Base-by-base conservation (phyloP, 2,113 vertebrate species). In the Stigmatopora argus region DNA sequence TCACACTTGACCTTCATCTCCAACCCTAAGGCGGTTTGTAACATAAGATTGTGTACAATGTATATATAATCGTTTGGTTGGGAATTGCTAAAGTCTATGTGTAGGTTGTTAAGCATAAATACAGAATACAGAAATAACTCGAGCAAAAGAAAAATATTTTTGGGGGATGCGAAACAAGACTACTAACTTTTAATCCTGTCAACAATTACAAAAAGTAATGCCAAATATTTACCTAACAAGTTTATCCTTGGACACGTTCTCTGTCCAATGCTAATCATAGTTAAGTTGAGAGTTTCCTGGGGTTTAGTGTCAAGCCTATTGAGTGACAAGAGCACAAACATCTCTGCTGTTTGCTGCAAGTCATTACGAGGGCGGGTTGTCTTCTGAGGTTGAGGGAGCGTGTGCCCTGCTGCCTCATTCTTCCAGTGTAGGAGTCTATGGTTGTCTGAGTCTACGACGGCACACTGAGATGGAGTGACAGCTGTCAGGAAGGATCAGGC, bases 401-500 rank as follows among this genome's bases (percentile, higher is more conserved):
- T 15, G 69, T 26, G 65, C 76, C 61, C 62, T 64, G 6, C 68
- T 56, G 78, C 55, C 8, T 79, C 75, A 66, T 78, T 47, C 47
- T 72, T 84, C 68, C 68, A 71, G 15, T 41, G 70, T 52, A 41
- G 73, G 69, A 81, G 74, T 73, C 31, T 38, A 57, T 46, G 70
- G 21, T n/a, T 84, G 81, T 81, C 73, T 58, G 67, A 65, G 71
- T 75, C 75, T 69, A 23, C 31, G 67, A 66, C 53, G 77, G 71
- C 76, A 66, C 72, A 41, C 66, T n/a, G 71, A 77, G 82, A 89
- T 87, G 73, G 69, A 89, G 83, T 87, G 87, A 87, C 88, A 89
- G 85, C 85, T 89, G 89, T 89, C 88, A 79, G 69, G 57, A 66
- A 34, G 73, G 82, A 89, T 89, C 86, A 88, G 78, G 72, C 81